Percentiles rank a stretch among this genome's conserved stretches.
These are phyloP conservation scores for Drosophila nigrodunni DNA, from an alignment of 1,140 invertebrate genomes.

Conservation along the genomic window DNA sequence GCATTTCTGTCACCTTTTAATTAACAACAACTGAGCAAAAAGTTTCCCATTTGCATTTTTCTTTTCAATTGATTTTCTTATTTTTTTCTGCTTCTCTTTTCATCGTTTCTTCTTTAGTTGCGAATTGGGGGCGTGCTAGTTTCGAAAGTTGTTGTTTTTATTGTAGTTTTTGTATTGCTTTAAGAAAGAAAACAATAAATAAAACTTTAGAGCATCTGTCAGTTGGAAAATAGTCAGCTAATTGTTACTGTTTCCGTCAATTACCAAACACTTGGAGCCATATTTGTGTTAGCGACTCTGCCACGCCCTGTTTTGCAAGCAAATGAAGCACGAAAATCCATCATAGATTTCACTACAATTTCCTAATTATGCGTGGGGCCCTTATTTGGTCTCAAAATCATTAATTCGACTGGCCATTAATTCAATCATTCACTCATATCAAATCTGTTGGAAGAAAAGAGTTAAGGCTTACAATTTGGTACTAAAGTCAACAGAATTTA, in stretches of 20 bases:
- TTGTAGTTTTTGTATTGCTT: constrained; percentile 2
- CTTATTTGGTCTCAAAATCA: constrained; percentile 55
- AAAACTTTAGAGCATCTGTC: constrained; percentile 16
- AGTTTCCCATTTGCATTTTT: constrained; percentile 56
- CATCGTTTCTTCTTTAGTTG: constrained; percentile 15
- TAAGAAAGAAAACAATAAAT: constrained; percentile 20
- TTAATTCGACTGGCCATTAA: constrained; percentile 47
- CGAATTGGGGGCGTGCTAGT: constrained; percentile 63
- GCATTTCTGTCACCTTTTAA: constrained; percentile 68
- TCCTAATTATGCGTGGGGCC: constrained; percentile 48
- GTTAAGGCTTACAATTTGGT: neutral
- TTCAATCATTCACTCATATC: constrained; percentile 27
- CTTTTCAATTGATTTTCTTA: constrained; percentile 51
- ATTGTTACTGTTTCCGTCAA: constrained; percentile 76
- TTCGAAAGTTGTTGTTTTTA: constrained; percentile 7
- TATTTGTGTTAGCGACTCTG: constrained; percentile 49
- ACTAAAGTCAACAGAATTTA: too few species aligned
- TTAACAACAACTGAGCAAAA: constrained; percentile 62
- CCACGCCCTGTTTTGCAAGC: constrained; percentile 46
- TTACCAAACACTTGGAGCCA: constrained; percentile 72
- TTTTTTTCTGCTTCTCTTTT: constrained; percentile 26
- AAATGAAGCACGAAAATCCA: constrained; percentile 64
- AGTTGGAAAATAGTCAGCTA: constrained; percentile 40
- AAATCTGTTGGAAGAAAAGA: neutral
- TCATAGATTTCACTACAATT: constrained; percentile 35